Percentiles rank a stretch among this genome's conserved stretches.
These are phyloP conservation scores for Intellagama lesueurii DNA, from an alignment of 2,797 vertebrate species.

Conservation along the genomic window DNA sequence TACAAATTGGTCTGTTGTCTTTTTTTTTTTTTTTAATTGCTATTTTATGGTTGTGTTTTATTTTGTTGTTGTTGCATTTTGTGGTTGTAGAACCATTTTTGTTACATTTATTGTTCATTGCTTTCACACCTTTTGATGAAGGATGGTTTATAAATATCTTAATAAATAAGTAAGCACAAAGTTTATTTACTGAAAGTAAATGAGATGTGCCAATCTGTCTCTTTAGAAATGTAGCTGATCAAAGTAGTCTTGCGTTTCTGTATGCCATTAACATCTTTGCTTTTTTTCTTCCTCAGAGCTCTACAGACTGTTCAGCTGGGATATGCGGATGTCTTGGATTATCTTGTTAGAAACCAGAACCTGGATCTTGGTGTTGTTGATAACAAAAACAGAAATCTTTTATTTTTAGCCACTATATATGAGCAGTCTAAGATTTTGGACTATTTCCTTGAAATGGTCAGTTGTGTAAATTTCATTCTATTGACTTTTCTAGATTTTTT, in stretches of 20 bases:
- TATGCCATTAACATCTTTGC: not conserved
- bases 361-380: slow-evolving; percentile 34
- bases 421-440: slow-evolving; percentile 53
- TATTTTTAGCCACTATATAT: slow-evolving; percentile 55
- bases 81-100: not conserved
- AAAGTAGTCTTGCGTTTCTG: not conserved
- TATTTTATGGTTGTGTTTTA: not conserved
- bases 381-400: slow-evolving; percentile 43
- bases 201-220: not conserved
- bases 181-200: not conserved
- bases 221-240: slow-evolving; percentile 20
- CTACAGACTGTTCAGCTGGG: slow-evolving; percentile 7
- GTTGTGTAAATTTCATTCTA: slow-evolving; percentile 22
- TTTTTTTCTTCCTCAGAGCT: slow-evolving; percentile 6
- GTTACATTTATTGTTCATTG: not conserved
- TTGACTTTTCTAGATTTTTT: not conserved
- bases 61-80: not conserved
- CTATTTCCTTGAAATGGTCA: slow-evolving; percentile 45
- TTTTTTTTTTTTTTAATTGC: not conserved
- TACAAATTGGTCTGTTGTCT: not conserved
- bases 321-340: slow-evolving; percentile 38
- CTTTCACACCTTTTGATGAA: not conserved
- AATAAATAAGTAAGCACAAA: not conserved
- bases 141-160: not conserved
- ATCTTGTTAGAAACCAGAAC: slow-evolving; percentile 51